phyloP scores from a whole-genome alignment of 2,113 vertebrate genomes.

The Maccullochella peelii region DNA sequence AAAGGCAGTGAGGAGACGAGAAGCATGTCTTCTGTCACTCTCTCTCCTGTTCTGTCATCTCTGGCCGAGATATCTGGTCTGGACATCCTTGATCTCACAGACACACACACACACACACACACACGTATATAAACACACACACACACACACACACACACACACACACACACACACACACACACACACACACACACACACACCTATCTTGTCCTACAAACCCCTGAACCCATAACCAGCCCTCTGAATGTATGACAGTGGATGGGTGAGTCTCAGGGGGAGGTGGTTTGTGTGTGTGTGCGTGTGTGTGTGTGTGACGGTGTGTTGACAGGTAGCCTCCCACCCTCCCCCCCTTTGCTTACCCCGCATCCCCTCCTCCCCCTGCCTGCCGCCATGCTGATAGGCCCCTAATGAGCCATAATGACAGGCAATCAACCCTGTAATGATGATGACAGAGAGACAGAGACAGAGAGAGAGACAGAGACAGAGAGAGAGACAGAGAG shows the following conservation, averaged over 20 bases:
- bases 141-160: slow-evolving; percentile 1
- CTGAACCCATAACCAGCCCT: neutral
- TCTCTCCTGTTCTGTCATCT: slow-evolving; percentile 23
- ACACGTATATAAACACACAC: neutral
- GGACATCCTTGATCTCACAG: slow-evolving; percentile 28
- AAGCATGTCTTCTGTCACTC: slow-evolving; percentile 35
- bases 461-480: slow-evolving; percentile 47
- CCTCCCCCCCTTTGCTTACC: slow-evolving; percentile 18
- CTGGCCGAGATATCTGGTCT: slow-evolving; percentile 18
- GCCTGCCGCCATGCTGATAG: slow-evolving; percentile 81
- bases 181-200: slow-evolving; percentile 28
- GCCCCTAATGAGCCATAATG: slow-evolving; percentile 83
- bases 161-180: slow-evolving; percentile 22
- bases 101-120: neutral
- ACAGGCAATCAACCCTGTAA: slow-evolving; percentile 82
- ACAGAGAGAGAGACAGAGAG: slow-evolving; percentile 16
- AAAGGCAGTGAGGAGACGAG: neutral
- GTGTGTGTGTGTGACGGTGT: slow-evolving; percentile 10
- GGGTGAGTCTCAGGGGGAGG: neutral
- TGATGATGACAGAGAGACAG: slow-evolving; percentile 78
- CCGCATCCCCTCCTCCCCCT: slow-evolving; percentile 3
- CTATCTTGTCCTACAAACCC: neutral
- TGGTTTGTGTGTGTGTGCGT: neutral
- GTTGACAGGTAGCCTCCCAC: slow-evolving; percentile 71
- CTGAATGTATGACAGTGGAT: slow-evolving; percentile 1